Base-by-base conservation (phyloP, 2,888 invertebrate species). In the Tanytarsus gracilentus region DNA sequence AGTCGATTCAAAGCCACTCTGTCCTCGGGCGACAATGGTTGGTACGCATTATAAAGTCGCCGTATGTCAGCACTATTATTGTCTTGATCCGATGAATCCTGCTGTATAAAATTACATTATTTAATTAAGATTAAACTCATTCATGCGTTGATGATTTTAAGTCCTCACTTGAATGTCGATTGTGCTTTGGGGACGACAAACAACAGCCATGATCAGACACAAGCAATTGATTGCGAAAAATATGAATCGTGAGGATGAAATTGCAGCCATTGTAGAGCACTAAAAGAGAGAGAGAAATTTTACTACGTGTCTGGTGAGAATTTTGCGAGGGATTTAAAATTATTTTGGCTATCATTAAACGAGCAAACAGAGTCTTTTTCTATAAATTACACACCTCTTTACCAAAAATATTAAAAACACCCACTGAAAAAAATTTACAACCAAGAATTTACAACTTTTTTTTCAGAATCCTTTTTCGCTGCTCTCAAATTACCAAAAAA, bases 141-240 rank as follows among this genome's bases (percentile, higher is more conserved):
- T n/a, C 14, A 36, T 36, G 16, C 16, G 36, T 36, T 14, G 16
- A n/a, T n/a, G n/a, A n/a, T n/a, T n/a, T n/a, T n/a, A n/a, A n/a
- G n/a, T n/a, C n/a, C 36, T 58, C 56, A 65, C 65, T 64, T 65
- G 65, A 61, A 48, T 64, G 30, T 65, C 65, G 53, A 63, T 62
- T 62, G 62, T 21, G 59, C 59, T 64, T 51, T 65, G 64, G 18
- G 65, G 65, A 49, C 64, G 63, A 51, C 62, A 58, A 30, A 62
- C 61, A 25, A 61, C 63, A 29, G 63, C 18, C 18, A 58, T 52
- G 18, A 63, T 48, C 30, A 62, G 26, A 40, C 39, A 56, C 1
- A 56, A 40, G 4, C 7, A 25, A 21, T 7, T 52, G 29, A 63
- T 44, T 14, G 60, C 53, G 55, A 63, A 44, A 26, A 65, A 59